These are phyloP conservation scores for Musca domestica DNA, from an alignment of 1,140 invertebrate genomes.

Conservation along the genomic window DNA sequence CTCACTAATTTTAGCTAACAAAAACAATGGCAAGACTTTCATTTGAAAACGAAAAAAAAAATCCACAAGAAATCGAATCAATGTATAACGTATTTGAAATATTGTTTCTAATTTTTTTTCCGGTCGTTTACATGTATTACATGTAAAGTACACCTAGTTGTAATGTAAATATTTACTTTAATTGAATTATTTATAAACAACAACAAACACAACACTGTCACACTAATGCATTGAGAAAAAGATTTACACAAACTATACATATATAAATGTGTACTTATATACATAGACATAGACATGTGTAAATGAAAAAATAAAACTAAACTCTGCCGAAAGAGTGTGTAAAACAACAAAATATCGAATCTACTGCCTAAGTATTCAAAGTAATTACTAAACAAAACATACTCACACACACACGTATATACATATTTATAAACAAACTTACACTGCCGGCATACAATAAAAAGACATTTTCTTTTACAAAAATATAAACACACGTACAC, in stretches of 20 bases:
- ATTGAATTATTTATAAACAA: constrained; percentile 18
- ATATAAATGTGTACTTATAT: not conserved
- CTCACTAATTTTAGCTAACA: not conserved
- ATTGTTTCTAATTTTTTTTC: too few relatives aligned
- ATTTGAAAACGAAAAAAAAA: constrained; percentile 5
- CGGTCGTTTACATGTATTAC: too few relatives aligned
- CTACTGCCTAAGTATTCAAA: constrained; percentile 22
- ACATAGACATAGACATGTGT: not conserved
- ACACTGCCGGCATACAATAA: not conserved
- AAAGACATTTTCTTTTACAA: not conserved
- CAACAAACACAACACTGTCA: not conserved
- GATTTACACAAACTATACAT: too few relatives aligned
- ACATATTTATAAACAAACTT: constrained; percentile 1
- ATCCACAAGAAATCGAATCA: too few relatives aligned
- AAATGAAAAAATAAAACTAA: not conserved
- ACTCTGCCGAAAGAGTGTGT: not conserved
- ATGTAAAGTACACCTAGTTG: too few relatives aligned
- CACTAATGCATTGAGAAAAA: too few relatives aligned
- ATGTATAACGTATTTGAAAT: too few relatives aligned
- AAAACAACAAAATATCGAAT: constrained; percentile 1
- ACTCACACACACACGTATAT: not conserved
- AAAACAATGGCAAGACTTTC: not conserved
- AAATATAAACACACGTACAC: too few relatives aligned
- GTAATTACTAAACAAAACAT: constrained; percentile 4
- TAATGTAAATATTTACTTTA: constrained; percentile 21